A percentile compares a stretch with the other conserved stretches of the same genome.
These are phyloP conservation scores for Mesocricetus auratus DNA, from an alignment of 2,113 vertebrate species.

Conservation along the genomic window DNA sequence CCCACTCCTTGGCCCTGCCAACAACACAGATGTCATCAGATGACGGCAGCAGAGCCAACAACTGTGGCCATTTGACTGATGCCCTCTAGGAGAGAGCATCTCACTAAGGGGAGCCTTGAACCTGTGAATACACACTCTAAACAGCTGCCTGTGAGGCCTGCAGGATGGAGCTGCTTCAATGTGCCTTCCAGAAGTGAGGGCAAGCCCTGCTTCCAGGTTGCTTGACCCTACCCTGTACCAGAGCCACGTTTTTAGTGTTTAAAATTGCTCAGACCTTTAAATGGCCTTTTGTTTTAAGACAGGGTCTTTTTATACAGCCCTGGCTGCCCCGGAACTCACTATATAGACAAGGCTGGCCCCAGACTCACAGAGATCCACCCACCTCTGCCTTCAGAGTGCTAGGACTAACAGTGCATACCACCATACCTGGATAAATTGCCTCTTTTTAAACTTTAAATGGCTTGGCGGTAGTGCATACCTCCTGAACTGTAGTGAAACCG, in stretches of 20 bases:
- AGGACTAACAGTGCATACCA: neutral
- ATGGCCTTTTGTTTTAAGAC: neutral
- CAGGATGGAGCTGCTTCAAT: conserved; percentile 70
- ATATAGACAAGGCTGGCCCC: neutral
- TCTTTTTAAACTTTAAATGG: conserved; percentile 23
- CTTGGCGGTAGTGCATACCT: neutral
- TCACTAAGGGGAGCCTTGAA: conserved; percentile 37
- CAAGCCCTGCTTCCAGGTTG: conserved; percentile 49
- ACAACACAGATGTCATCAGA: conserved; percentile 21
- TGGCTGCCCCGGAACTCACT: neutral
- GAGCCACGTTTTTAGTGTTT: neutral
- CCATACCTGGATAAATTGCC: neutral
- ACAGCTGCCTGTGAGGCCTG: neutral
- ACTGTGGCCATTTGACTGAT: neutral
- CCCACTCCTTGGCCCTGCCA: neutral
- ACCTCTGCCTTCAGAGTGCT: neutral
- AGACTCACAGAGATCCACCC: neutral
- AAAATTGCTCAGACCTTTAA: neutral
- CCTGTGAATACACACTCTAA: conserved; percentile 73
- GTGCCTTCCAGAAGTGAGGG: conserved; percentile 80
- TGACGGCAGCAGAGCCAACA: neutral
- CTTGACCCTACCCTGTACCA: neutral
- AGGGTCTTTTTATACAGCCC: neutral
- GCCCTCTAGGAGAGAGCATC: neutral
- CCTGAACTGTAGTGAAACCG: neutral